Conservation (phyloP, 2,113 vertebrate genomes). For the Cynopterus brachyotis region DNA sequence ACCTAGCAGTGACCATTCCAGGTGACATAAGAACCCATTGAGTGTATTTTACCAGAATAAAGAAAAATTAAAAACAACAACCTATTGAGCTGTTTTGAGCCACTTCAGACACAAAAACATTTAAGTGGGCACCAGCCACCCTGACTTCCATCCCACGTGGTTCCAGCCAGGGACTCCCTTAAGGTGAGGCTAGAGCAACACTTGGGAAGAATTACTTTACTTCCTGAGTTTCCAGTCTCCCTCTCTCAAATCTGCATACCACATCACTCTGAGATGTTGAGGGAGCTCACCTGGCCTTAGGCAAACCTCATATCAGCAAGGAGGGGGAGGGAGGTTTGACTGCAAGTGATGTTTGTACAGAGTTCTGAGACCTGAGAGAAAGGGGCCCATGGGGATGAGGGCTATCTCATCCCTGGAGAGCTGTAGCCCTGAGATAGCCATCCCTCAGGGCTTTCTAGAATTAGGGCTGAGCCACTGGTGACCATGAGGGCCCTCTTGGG, state of each 20-base stretch:
- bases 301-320: not conserved
- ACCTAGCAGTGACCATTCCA: not conserved
- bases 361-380: not conserved
- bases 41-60: not conserved
- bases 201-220: not conserved
- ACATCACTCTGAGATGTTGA: not conserved
- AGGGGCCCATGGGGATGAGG: not conserved
- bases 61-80: not conserved
- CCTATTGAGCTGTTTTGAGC: not conserved
- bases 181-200: not conserved
- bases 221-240: not conserved
- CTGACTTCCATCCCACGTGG: not conserved
- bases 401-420: not conserved
- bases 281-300: not conserved
- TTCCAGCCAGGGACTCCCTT: not conserved
- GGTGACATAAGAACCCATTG: not conserved
- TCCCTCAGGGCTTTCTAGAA: not conserved
- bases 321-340: not conserved
- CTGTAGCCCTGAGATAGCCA: not conserved
- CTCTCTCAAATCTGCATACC: not conserved
- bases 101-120: not conserved
- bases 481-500: not conserved
- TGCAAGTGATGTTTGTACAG: not conserved
- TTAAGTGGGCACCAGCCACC: not conserved
- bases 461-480: not conserved